A percentile compares a stretch with the other conserved stretches of the same genome.
Evolutionary conservation across 2,888 invertebrate genomes (phyloP).

Genomic region (Aspidapion aeneum): DNA sequence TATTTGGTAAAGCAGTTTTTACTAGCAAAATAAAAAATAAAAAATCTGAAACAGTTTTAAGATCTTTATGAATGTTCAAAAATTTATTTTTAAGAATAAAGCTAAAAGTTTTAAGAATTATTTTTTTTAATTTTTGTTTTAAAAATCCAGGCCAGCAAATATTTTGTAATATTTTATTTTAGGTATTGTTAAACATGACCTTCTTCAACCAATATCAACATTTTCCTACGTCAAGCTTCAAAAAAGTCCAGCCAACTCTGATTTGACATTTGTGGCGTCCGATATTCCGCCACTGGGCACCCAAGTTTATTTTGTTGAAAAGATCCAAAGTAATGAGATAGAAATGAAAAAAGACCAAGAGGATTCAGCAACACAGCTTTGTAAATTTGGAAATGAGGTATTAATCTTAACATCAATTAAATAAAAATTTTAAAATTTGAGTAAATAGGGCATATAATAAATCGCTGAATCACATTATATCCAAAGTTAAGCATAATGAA

Average conservation of each 20-base stretch:
- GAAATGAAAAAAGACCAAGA: background rate
- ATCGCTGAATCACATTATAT: no score
- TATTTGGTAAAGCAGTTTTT: no score
- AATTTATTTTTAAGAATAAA: no score
- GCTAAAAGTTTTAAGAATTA: no score
- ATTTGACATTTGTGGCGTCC: constrained; percentile 65
- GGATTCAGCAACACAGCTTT: background rate
- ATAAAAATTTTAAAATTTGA: no score
- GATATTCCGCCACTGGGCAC: constrained; percentile 64
- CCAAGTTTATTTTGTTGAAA: constrained; percentile 55
- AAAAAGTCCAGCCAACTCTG: constrained; percentile 43
- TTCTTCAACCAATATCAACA: constrained; percentile 13
- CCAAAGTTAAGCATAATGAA: no score
- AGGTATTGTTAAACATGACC: constrained; percentile 21
- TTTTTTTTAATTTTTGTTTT: no score
- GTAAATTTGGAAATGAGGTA: constrained; percentile 30
- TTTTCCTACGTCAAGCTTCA: constrained; percentile 18
- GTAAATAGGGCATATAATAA: no score
- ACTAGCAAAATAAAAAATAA: background rate
- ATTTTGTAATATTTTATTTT: no score
- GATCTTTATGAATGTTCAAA: no score
- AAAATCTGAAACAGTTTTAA: no score
- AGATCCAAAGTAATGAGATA: background rate
- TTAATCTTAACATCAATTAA: constrained; percentile 1
- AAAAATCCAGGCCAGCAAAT: no score